Base-by-base conservation (phyloP, 2,888 invertebrate genomes). In the Rhamnusium bicolor region DNA sequence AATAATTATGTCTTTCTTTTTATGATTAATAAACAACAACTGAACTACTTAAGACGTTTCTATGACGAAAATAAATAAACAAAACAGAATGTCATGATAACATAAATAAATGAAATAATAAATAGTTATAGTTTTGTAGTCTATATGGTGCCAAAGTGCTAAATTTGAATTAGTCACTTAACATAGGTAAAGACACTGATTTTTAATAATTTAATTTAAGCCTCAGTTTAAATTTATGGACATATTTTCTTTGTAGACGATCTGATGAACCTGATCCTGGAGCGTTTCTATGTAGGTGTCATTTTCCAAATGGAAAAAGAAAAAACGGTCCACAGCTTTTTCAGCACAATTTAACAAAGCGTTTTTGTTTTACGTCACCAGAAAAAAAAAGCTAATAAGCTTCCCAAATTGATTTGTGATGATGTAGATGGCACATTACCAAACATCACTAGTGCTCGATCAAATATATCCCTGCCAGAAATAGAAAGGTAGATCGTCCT, bases 321-420 rank as follows among this genome's bases (percentile, higher is more conserved):
- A 60, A 77, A 75, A 66, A 63, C 29, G 61, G 65, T 61, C 18
- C 76, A 74, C 14, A 46, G 8, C 10, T 69, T 32, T 63, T 68
- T 32, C 8, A 47, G 18, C 53, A 67, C 71, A 62, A 78, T 75
- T 47, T 69, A 58, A 24, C 24, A 67, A 63, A 71, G 74, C 14
- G 40, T 12, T 69, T 60, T 60, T 27, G 16, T 49, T 61, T 61
- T 32, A 7, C 58, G 58, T 24, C 68, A 5, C 68, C 68, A 46
- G 58, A 68, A 46, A 68, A n/a, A n/a, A 49, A 49, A 60, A 18
- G 19, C 2, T 1, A 19, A n/a, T 24, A 19, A 54, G 10, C 1
- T 21, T 8, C 51, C 7, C 18, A 3, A 7, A 32, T 8, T 1
- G 7, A 32, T 32, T 7, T 8, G 7, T n/a, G n/a, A n/a, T n/a